A percentile compares a stretch with the other conserved stretches of the same genome.
Conservation (phyloP, 2,113 vertebrate genomes). For the Terrapene triunguis region DNA sequence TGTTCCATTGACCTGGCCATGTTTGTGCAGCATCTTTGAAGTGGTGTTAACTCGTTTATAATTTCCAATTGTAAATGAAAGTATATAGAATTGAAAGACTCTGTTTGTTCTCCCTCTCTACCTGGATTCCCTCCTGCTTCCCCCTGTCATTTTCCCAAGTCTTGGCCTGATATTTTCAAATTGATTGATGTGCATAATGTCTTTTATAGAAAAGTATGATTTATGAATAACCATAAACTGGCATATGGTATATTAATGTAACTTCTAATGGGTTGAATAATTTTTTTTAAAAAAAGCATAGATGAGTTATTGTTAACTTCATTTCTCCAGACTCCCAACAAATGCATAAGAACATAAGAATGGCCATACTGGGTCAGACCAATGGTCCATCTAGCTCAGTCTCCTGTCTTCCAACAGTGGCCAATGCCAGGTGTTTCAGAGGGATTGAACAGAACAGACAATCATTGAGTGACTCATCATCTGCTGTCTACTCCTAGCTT, state of each 20-base stretch:
- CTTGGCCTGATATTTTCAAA: not conserved
- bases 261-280: not conserved
- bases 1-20: too few relatives aligned
- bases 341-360: too few relatives aligned
- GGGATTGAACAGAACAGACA: too few relatives aligned
- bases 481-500: too few relatives aligned
- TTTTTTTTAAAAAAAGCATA: not conserved
- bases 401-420: too few relatives aligned
- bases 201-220: not conserved
- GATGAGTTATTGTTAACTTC: not conserved
- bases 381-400: too few relatives aligned
- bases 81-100: not conserved
- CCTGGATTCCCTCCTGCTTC: not conserved
- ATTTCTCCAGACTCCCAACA: not conserved
- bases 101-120: not conserved
- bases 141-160: not conserved
- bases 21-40: not conserved
- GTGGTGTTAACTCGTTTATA: not conserved
- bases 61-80: fast-evolving
- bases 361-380: too few relatives aligned
- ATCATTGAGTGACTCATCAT: too few relatives aligned
- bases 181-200: not conserved
- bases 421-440: too few relatives aligned
- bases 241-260: not conserved
- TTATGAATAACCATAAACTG: slow-evolving; percentile 17